These are phyloP conservation scores for Sylvia borin DNA, from an alignment of 2,797 vertebrate species.

Conservation along the genomic window DNA sequence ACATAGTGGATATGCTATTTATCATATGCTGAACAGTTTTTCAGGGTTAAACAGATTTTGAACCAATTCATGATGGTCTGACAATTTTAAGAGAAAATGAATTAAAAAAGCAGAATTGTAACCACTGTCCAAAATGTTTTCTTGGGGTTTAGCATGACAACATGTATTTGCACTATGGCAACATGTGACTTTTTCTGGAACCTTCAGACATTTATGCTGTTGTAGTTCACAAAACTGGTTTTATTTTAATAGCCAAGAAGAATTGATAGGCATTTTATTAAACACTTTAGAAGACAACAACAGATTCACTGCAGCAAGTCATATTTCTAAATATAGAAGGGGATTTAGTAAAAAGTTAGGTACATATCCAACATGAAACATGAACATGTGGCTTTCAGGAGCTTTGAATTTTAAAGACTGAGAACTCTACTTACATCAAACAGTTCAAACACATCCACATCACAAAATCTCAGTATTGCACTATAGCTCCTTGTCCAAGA, in stretches of 20 bases:
- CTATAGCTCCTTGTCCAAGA: neutral
- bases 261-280: neutral
- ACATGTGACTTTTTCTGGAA: neutral
- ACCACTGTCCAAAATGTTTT: neutral
- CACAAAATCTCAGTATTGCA: conserved; percentile 36
- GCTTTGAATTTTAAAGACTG: neutral
- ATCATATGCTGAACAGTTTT: neutral
- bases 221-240: neutral
- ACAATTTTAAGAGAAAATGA: neutral
- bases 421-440: neutral
- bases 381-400: neutral
- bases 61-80: neutral
- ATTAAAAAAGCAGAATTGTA: neutral
- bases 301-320: neutral
- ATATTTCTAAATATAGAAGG: neutral
- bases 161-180: neutral
- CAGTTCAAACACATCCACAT: neutral
- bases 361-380: neutral
- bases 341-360: neutral
- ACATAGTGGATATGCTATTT: neutral
- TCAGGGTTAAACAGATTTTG: neutral
- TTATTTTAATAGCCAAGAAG: conserved; percentile 27
- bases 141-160: neutral
- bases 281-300: neutral
- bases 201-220: neutral